A percentile compares a stretch with the other conserved stretches of the same genome.
phyloP scores from a whole-genome alignment of 2,888 invertebrate genomes.

The Ptychoptera albimana region DNA sequence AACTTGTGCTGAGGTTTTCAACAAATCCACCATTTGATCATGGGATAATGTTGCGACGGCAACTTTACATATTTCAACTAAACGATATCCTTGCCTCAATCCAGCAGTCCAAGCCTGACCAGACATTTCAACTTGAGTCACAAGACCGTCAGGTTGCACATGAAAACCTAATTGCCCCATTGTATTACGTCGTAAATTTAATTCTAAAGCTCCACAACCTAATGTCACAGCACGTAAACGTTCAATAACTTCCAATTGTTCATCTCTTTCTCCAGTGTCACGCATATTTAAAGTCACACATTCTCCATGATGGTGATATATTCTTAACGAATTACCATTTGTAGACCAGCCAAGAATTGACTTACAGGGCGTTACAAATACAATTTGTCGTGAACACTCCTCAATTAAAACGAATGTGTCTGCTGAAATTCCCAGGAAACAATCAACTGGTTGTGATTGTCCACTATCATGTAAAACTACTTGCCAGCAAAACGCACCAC shows the following conservation, averaged over 20 bases:
- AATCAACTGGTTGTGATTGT: constrained; percentile 48
- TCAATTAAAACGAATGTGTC: constrained; percentile 81
- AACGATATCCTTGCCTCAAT: constrained; percentile 72
- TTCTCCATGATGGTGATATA: constrained; percentile 91
- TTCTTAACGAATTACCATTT: constrained; percentile 45
- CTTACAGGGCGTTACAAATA: constrained; percentile 72
- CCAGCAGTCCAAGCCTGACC: constrained; percentile 51
- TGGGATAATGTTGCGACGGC: constrained; percentile 79
- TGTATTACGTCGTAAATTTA: constrained; percentile 63
- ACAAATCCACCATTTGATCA: constrained; percentile 82
- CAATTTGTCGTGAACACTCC: constrained; percentile 61
- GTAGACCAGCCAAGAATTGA: constrained; percentile 50
- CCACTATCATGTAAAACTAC: constrained; percentile 56
- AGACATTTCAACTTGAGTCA: constrained; percentile 45
- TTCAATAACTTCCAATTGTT: constrained; percentile 59
- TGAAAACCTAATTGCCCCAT: constrained; percentile 78
- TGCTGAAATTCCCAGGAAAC: constrained; percentile 71
- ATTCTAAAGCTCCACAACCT: constrained; percentile 61
- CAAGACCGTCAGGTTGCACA: constrained; percentile 84
- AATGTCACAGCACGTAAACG: constrained; percentile 66
- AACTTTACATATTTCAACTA: constrained; percentile 83
- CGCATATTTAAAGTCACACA: constrained; percentile 68
- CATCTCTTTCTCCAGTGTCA: constrained; percentile 50
- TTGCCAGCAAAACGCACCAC: constrained; percentile 71
- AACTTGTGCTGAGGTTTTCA: constrained; percentile 78